Evolutionary conservation across 2,113 vertebrate genomes (phyloP).

Genomic region (Laticauda colubrina): DNA sequence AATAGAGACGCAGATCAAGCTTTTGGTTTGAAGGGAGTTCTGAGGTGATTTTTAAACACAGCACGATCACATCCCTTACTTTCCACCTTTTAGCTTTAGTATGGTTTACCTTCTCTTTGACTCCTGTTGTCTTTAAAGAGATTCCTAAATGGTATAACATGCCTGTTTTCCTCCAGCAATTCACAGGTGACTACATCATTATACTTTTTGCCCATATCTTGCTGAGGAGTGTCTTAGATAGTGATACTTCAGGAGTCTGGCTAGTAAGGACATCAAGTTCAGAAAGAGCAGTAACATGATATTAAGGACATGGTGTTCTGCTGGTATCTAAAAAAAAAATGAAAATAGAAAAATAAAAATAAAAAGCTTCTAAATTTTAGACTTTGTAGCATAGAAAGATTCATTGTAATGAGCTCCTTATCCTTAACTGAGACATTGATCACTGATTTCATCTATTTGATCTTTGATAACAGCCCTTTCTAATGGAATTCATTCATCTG

Average conservation of each 20-base stretch:
- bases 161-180: constrained; percentile 6
- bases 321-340: neutral
- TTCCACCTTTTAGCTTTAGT: neutral
- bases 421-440: neutral
- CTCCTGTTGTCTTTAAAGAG: neutral
- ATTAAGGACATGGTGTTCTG: neutral
- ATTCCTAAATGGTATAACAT: neutral
- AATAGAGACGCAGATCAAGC: neutral
- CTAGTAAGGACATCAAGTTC: neutral
- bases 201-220: constrained; percentile 15
- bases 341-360: neutral
- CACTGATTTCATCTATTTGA: neutral
- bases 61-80: neutral
- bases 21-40: neutral
- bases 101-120: neutral
- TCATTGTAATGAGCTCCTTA: neutral
- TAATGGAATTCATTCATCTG: neutral
- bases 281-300: neutral
- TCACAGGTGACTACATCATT: neutral
- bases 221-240: neutral
- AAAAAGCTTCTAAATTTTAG: neutral
- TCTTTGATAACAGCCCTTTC: neutral
- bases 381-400: neutral
- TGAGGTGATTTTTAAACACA: constrained; percentile 2
- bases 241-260: neutral